Percentiles rank a stretch among this genome's conserved stretches.
phyloP scores from a whole-genome alignment of 1,140 invertebrate genomes.

The Drosophila hydei region DNA sequence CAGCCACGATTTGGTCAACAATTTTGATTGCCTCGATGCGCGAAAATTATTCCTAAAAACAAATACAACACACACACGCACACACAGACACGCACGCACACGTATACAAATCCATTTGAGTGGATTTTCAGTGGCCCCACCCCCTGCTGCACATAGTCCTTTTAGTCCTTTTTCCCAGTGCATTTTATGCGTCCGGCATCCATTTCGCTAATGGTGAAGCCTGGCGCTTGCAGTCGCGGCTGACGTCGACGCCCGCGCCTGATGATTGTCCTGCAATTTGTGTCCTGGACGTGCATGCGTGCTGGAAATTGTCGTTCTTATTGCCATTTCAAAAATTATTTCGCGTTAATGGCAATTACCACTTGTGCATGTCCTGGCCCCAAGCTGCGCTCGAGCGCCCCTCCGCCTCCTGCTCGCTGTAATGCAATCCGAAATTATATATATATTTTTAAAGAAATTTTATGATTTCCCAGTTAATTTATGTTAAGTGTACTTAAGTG shows the following conservation, averaged over 20 bases:
- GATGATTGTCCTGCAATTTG: slow-evolving; percentile 79
- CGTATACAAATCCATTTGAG: slow-evolving; percentile 79
- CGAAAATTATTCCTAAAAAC: slow-evolving; percentile 76
- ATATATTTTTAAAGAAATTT: slow-evolving; percentile 64
- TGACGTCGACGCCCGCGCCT: slow-evolving; percentile 9
- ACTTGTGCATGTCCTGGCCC: slow-evolving; percentile 63
- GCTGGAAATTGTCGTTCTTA: slow-evolving; percentile 76
- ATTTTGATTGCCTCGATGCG: slow-evolving; percentile 66
- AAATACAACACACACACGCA: slow-evolving; percentile 34
- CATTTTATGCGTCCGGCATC: slow-evolving; percentile 40
- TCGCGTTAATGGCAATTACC: slow-evolving; percentile 80
- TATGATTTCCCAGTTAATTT: slow-evolving; percentile 74
- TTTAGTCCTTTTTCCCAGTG: slow-evolving; percentile 50
- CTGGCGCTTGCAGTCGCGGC: slow-evolving; percentile 3
- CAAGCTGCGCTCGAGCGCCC: slow-evolving; percentile 7
- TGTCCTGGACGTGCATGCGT: slow-evolving; percentile 62
- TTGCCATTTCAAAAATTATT: slow-evolving; percentile 80
- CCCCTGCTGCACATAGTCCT: slow-evolving; percentile 45
- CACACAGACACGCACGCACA: slow-evolving; percentile 35
- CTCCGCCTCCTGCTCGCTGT: not conserved
- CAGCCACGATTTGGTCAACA: slow-evolving; percentile 54
- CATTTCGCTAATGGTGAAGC: slow-evolving; percentile 53
- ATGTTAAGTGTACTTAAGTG: slow-evolving; percentile 79
- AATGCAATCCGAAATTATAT: slow-evolving; percentile 66
- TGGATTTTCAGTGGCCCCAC: slow-evolving; percentile 68